Percentiles rank a stretch among this genome's conserved stretches.
Conservation (phyloP, 2,797 vertebrate genomes). For the Coregonus suidteri region DNA sequence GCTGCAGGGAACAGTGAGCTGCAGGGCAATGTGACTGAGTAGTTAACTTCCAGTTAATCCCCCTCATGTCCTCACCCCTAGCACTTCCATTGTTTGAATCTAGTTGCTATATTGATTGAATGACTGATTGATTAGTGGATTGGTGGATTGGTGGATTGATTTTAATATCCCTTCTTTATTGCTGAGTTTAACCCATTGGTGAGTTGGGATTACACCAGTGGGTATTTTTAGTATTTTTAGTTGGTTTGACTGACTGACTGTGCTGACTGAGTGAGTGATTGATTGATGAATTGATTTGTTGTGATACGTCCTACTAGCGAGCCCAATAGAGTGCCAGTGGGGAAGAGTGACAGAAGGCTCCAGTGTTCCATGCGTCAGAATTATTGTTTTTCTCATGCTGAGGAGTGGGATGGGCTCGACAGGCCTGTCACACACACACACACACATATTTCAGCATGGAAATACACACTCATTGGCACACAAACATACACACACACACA, state of each 20-base stretch:
- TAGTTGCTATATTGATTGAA: neutral
- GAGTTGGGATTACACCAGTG: neutral
- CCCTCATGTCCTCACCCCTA: neutral
- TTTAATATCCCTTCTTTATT: neutral
- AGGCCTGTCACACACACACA: constrained; percentile 10
- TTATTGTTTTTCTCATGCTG: constrained; percentile 10
- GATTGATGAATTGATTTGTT: constrained; percentile 8
- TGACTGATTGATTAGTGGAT: neutral
- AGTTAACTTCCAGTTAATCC: neutral
- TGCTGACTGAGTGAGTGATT: neutral
- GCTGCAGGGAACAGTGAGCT: neutral
- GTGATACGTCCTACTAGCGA: neutral
- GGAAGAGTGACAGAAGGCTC: neutral
- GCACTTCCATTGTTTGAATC: neutral
- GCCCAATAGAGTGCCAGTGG: neutral
- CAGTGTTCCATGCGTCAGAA: neutral
- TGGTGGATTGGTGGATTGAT: neutral
- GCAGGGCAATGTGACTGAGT: neutral
- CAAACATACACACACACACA: neutral
- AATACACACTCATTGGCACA: too few species aligned
- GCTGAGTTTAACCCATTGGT: neutral
- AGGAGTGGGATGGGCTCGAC: constrained; percentile 1
- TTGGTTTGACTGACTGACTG: neutral
- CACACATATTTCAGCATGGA: neutral
- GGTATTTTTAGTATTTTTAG: neutral